Evolutionary conservation across 2,797 vertebrate species (phyloP), one percentile per base, ranked within the genome.

Genomic region (Mastacembelus armatus): DNA sequence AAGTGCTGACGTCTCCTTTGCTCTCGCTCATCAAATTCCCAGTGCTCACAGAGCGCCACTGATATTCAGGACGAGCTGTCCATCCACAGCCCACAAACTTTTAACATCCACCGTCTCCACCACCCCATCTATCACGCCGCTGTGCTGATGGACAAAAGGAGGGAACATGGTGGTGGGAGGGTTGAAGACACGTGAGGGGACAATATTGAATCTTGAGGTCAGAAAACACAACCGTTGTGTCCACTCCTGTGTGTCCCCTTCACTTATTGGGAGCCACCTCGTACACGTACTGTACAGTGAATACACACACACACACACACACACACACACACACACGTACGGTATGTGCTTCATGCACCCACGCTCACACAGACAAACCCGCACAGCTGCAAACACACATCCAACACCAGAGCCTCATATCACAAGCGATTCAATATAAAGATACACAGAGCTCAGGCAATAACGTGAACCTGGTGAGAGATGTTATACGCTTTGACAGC

Each of bases 21-120:
- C 73, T 84, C 76, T 48, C 39, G 44, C 88, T 86, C 87, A 77
- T 86, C 83, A 86, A 83, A 90, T 91, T 91, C 87, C 90, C 77
- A 44, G 50, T 56, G 57, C 78, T 87, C 78, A 78, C 81, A 82
- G 70, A 21, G 69, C 58, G 62, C 75, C 49, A 30, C 82, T 84
- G 87, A 90, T 91, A 86, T 90, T 90, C 88, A 91, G 92, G 85
- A 88, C 52, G 79, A 80, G 81, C 80, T 78, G 80, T 89, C 83
- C 51, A 72, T 92, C 85, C 81, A 92, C 72, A 89, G 91, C 78
- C 89, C 91, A 93, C 92, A 92, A 94, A 93, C 89, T 92, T n/a
- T 92, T 90, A 91, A 92, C 77, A 76, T 79, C 73, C 48, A 10
- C 78, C 47, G 48, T 88, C 67, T 89, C 84, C 62, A 40, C 75